Evolutionary conservation across 1,140 invertebrate species (phyloP).

Genomic region (Bombus balteatus): DNA sequence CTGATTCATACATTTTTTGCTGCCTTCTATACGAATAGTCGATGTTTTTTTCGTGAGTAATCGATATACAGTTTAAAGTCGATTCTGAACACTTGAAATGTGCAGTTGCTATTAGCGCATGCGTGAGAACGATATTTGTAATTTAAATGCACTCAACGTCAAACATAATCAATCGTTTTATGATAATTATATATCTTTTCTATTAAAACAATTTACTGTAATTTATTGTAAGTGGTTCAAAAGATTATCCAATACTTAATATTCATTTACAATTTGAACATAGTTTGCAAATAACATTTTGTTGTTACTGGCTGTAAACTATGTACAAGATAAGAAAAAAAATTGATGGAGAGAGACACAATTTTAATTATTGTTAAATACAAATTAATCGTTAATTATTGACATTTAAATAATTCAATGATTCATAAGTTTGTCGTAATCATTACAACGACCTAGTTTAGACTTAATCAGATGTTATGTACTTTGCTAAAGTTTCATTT

Average conservation of each 20-base stretch:
- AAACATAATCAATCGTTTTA: background rate
- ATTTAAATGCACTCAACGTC: background rate
- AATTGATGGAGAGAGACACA: background rate
- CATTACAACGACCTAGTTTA: too few relatives aligned
- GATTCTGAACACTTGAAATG: background rate
- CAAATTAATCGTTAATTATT: background rate
- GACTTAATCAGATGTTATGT: background rate
- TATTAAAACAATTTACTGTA: background rate
- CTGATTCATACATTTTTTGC: conserved; percentile 50
- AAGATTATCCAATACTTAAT: background rate
- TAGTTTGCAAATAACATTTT: background rate
- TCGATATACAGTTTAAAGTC: conserved; percentile 26
- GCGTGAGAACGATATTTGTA: background rate
- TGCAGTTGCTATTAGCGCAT: background rate
- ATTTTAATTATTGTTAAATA: background rate
- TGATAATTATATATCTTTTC: background rate
- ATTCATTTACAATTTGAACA: background rate
- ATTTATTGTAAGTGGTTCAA: background rate
- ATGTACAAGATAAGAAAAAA: too few relatives aligned
- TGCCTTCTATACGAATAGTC: background rate
- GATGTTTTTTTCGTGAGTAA: background rate
- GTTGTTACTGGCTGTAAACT: background rate
- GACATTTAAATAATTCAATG: background rate
- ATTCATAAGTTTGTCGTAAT: background rate
- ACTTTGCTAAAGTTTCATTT: background rate